Evolutionary conservation across 2,888 invertebrate genomes (phyloP).

Genomic region (Melanostoma mellinum): DNA sequence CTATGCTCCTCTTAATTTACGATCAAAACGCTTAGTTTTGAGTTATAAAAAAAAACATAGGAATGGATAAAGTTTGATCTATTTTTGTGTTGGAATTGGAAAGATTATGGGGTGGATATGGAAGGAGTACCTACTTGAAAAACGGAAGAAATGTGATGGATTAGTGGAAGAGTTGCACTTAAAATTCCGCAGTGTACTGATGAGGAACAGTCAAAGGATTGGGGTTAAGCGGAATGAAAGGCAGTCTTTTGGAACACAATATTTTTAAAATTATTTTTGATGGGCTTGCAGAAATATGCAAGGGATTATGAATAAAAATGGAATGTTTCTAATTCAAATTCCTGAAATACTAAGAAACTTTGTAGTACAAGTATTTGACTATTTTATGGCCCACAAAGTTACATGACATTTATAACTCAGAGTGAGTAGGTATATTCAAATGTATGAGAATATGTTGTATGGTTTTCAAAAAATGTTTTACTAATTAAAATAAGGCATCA

Average conservation of each 20-base stretch:
- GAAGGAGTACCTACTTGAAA: neutral
- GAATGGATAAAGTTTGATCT: conserved; percentile 16
- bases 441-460: too few relatives aligned
- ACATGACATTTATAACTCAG: too few relatives aligned
- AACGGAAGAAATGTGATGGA: conserved; percentile 9
- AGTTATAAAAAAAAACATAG: neutral
- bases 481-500: too few relatives aligned
- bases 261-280: too few relatives aligned
- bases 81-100: conserved; percentile 37
- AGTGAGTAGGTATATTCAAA: too few relatives aligned
- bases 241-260: neutral
- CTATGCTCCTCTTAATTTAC: conserved; percentile 61
- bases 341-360: too few relatives aligned
- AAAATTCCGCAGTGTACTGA: conserved; percentile 48
- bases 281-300: too few relatives aligned
- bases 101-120: conserved; percentile 6
- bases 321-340: too few relatives aligned
- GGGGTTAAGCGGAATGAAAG: conserved; percentile 21
- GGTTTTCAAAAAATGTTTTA: too few relatives aligned
- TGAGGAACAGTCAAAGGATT: conserved; percentile 26
- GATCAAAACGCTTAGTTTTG: conserved; percentile 22
- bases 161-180: conserved; percentile 43
- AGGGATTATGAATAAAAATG: too few relatives aligned
- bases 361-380: too few relatives aligned
- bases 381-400: too few relatives aligned